These are phyloP conservation scores for Glossophaga mutica DNA, from an alignment of 2,797 vertebrate genomes.

Conservation along the genomic window DNA sequence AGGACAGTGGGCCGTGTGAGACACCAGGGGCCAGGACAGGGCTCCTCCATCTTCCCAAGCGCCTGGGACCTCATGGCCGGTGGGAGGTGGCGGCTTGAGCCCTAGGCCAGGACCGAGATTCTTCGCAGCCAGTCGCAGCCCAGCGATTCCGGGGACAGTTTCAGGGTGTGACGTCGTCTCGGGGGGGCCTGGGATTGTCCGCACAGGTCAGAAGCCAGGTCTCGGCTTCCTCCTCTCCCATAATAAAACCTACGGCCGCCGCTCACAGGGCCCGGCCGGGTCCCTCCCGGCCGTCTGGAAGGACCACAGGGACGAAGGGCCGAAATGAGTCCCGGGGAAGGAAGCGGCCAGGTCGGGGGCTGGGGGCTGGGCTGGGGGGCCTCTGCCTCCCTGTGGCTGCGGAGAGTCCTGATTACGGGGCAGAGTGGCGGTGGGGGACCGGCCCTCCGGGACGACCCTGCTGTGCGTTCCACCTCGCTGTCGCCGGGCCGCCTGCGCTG, in stretches of 20 bases:
- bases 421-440: accelerated
- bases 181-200: background rate
- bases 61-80: background rate
- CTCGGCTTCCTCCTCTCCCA: background rate
- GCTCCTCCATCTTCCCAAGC: background rate
- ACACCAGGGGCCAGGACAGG: background rate
- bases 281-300: background rate
- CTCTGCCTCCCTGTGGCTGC: background rate
- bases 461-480: accelerated
- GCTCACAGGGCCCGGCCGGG: background rate
- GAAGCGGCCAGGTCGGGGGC: background rate
- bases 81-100: background rate
- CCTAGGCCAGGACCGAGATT: background rate
- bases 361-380: background rate
- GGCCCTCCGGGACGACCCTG: accelerated
- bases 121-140: background rate
- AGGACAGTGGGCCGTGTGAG: background rate
- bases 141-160: background rate
- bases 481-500: accelerated
- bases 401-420: accelerated
- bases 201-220: background rate
- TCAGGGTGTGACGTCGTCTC: background rate
- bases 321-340: background rate
- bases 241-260: too few species aligned
- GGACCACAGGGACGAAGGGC: background rate